A percentile compares a stretch with the other conserved stretches of the same genome.
Evolutionary conservation across 1,140 invertebrate species (phyloP).

Genomic region (Heterodera carotae): DNA sequence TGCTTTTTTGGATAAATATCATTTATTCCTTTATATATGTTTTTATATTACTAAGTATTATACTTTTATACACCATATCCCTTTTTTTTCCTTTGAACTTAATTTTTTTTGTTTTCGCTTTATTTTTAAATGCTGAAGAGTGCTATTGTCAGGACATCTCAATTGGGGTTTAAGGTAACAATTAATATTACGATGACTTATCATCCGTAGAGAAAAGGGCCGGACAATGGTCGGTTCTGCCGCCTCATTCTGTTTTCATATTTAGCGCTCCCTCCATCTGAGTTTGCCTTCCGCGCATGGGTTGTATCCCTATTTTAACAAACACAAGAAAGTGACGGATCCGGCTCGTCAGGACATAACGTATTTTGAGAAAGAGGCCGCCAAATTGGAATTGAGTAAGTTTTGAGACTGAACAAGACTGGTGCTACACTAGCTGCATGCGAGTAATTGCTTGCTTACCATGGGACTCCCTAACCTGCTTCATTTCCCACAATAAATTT

Average conservation of each 20-base stretch:
- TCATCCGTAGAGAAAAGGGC: no score
- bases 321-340: slow-evolving; percentile 62
- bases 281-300: background rate
- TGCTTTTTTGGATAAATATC: no score
- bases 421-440: no score
- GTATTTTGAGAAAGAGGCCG: slow-evolving; percentile 63
- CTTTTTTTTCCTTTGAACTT: background rate
- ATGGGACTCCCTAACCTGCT: no score
- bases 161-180: background rate
- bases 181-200: no score
- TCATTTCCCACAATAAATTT: no score
- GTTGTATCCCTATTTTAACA: slow-evolving; percentile 41
- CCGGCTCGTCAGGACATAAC: slow-evolving; percentile 60
- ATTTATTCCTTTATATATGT: no score
- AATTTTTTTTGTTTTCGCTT: background rate
- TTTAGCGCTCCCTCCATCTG: background rate
- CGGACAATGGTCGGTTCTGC: no score
- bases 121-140: background rate
- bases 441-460: no score
- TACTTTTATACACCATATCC: no score
- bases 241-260: no score
- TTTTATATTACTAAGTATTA: no score
- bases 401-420: slow-evolving; percentile 1
- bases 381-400: slow-evolving; percentile 54
- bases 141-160: background rate